These are phyloP conservation scores for Brotula barbata DNA, from an alignment of 2,797 vertebrate genomes.

Conservation along the genomic window DNA sequence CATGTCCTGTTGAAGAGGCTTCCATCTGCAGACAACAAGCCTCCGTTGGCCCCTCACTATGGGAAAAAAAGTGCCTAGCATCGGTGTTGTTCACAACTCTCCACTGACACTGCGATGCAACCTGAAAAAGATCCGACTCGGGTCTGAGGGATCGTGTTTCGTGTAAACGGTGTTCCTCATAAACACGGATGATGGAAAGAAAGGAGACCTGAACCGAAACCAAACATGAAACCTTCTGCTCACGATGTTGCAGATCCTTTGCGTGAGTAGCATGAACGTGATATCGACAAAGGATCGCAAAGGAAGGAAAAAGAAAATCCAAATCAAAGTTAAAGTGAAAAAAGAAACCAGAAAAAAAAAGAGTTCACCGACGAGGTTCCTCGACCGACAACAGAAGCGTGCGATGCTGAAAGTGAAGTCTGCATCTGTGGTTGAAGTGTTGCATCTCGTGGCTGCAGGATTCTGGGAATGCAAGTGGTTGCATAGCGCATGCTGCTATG, in stretches of 20 bases:
- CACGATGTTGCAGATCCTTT: conserved; percentile 45
- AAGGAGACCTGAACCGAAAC: conserved; percentile 60
- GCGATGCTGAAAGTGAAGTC: conserved; percentile 60
- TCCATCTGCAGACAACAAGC: conserved; percentile 51
- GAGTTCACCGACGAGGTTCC: conserved; percentile 56
- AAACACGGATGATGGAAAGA: conserved; percentile 45
- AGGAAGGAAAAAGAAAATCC: conserved; percentile 35
- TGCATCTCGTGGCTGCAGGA: conserved; percentile 73
- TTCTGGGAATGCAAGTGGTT: conserved; percentile 69
- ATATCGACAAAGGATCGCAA: conserved; percentile 46
- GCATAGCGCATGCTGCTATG: conserved; percentile 85
- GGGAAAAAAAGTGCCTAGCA: conserved; percentile 62
- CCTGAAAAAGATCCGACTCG: conserved; percentile 45
- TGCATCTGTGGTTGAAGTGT: conserved; percentile 72
- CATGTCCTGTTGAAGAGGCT: conserved; percentile 70
- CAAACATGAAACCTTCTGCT: conserved; percentile 61
- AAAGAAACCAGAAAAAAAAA: conserved; percentile 28
- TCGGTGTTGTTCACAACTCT: conserved; percentile 53
- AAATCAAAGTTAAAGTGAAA: conserved; percentile 29
- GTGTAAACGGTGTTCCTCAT: conserved; percentile 33
- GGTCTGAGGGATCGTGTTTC: conserved; percentile 51
- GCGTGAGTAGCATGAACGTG: conserved; percentile 57
- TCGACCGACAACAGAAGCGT: conserved; percentile 57
- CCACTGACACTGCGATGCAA: conserved; percentile 43
- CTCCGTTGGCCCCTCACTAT: conserved; percentile 53